Percentiles rank a stretch among this genome's conserved stretches.
These are phyloP conservation scores for Conistra vaccinii DNA, from an alignment of 2,888 invertebrate genomes.

Conservation along the genomic window DNA sequence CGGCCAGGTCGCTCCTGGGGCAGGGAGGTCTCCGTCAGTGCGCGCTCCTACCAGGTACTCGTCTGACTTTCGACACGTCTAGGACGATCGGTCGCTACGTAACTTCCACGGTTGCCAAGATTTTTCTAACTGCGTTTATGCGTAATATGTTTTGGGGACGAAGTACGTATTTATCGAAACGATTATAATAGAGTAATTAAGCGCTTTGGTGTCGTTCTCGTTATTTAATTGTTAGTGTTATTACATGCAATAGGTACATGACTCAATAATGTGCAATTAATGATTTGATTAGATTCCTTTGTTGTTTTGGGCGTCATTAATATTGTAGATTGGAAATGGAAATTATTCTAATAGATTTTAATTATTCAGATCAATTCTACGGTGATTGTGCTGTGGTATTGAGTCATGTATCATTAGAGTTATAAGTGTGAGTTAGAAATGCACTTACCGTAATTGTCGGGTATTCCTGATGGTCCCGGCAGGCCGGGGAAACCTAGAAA, in stretches of 20 bases:
- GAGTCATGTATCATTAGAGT: conserved; percentile 76
- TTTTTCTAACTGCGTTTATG: conserved; percentile 57
- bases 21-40: conserved; percentile 87
- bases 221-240: conserved; percentile 86
- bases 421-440: conserved; percentile 69
- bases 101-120: conserved; percentile 70
- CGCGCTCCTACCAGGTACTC: conserved; percentile 66
- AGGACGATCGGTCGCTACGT: conserved; percentile 61
- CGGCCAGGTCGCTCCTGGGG: conserved; percentile 86
- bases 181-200: conserved; percentile 74
- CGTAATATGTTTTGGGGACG: conserved; percentile 65
- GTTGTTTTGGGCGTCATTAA: conserved; percentile 73
- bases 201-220: conserved; percentile 80
- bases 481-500: conserved; percentile 93
- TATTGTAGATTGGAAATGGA: conserved; percentile 72
- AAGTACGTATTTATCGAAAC: conserved; percentile 70
- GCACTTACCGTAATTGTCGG: conserved; percentile 95
- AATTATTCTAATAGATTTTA: conserved; percentile 74
- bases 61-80: conserved; percentile 55
- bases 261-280: conserved; percentile 87
- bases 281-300: conserved; percentile 75
- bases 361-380: conserved; percentile 71
- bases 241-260: conserved; percentile 80
- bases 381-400: conserved; percentile 67
- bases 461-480: conserved; percentile 96